Percentiles rank a stretch among this genome's conserved stretches.
phyloP scores from a whole-genome alignment of 2,113 vertebrate genomes.

The Scalopus aquaticus region DNA sequence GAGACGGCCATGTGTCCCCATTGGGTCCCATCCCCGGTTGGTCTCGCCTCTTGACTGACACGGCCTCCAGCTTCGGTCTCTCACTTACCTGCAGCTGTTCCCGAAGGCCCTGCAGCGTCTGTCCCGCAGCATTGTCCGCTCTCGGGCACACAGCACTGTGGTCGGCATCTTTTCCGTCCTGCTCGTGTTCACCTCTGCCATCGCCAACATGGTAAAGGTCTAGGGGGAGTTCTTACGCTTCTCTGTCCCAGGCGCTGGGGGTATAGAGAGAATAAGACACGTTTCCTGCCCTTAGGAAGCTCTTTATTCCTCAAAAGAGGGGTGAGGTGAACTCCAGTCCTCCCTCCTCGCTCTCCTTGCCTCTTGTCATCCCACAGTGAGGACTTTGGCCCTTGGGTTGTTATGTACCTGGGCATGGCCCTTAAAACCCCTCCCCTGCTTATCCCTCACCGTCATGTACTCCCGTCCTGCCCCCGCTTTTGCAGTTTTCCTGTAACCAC shows the following conservation, averaged over 20 bases:
- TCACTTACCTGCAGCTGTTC: conserved; percentile 86
- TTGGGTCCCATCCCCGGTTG: neutral
- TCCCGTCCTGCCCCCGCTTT: neutral
- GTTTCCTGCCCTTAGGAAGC: neutral
- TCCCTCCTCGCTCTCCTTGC: neutral
- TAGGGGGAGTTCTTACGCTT: neutral
- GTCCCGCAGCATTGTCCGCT: conserved; percentile 94
- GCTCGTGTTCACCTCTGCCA: conserved; percentile 94
- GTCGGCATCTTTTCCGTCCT: conserved; percentile 93
- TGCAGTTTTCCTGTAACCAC: conserved; percentile 94
- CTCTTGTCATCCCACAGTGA: neutral
- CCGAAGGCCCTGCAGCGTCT: conserved; percentile 90
- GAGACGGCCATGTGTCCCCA: neutral
- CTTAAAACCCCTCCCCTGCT: neutral
- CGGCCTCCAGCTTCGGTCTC: neutral
- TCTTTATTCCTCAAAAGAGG: neutral
- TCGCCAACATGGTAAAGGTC: conserved; percentile 92
- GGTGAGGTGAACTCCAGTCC: neutral
- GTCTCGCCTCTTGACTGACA: neutral
- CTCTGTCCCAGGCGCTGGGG: neutral
- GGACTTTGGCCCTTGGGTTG: neutral
- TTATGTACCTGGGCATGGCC: neutral
- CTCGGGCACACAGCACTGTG: conserved; percentile 92
- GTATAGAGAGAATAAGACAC: neutral
- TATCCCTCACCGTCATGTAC: neutral